Conservation (phyloP, 2,888 invertebrate species). For the Eristalis pertinax region DNA sequence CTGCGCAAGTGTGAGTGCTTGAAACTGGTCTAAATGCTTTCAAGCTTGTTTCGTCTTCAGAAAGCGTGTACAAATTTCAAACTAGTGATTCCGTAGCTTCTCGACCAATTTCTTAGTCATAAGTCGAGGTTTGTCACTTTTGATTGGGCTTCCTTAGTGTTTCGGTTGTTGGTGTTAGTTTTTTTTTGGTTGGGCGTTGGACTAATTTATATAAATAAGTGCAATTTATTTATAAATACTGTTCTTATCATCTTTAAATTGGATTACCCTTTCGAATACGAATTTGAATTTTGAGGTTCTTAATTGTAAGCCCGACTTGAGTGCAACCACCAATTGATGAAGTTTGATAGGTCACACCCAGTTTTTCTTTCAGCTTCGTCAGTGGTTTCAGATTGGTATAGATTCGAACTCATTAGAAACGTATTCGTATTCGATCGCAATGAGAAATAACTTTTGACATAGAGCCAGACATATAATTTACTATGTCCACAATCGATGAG, state of each 20-base stretch:
- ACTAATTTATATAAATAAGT: not conserved
- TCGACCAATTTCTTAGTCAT: conserved; percentile 30
- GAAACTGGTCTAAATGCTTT: conserved; percentile 31
- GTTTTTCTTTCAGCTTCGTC: conserved; percentile 28
- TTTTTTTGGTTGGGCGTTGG: conserved; percentile 29
- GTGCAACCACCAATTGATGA: not conserved
- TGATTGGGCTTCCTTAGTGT: conserved; percentile 12
- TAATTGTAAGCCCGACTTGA: conserved; percentile 3
- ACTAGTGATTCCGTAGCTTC: conserved; percentile 1
- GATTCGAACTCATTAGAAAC: conserved; percentile 10
- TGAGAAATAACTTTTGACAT: conserved; percentile 41
- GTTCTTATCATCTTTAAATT: not conserved
- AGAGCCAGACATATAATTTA: conserved; percentile 40
- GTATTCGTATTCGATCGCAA: conserved; percentile 12
- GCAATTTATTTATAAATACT: not conserved
- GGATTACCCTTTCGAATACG: not conserved
- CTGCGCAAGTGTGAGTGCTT: conserved; percentile 16
- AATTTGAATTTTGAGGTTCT: not conserved
- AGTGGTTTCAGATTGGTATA: conserved; percentile 42
- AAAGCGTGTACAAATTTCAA: not conserved
- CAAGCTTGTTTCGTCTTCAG: not conserved
- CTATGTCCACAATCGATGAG: conserved; percentile 86
- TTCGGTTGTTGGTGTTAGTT: not conserved
- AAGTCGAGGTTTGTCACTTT: conserved; percentile 31
- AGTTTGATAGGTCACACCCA: conserved; percentile 56